phyloP scores from a whole-genome alignment of 2,888 invertebrate genomes.

The Lasioglossum lativentre region DNA sequence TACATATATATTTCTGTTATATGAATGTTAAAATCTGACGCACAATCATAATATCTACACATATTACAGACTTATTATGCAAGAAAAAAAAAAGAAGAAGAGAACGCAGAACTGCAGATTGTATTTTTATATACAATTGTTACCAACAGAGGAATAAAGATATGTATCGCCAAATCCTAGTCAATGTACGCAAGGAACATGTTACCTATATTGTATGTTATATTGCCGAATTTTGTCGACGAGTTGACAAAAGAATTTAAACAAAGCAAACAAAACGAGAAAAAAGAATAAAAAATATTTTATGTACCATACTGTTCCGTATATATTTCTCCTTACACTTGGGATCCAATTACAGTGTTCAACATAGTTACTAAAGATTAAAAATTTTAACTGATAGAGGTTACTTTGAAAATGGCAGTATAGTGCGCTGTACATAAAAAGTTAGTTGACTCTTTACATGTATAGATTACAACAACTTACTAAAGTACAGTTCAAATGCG shows the following conservation, averaged over 20 bases:
- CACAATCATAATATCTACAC: constrained; percentile 74
- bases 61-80: constrained; percentile 58
- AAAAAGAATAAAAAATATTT: constrained; percentile 79
- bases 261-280: constrained; percentile 50
- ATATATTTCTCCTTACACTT: constrained; percentile 46
- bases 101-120: constrained; percentile 68
- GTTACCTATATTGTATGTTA: constrained; percentile 82
- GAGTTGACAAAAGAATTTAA: constrained; percentile 64
- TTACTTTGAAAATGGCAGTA: constrained; percentile 56
- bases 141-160: constrained; percentile 75
- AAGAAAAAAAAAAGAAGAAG: constrained; percentile 15
- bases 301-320: constrained; percentile 69
- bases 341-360: constrained; percentile 20
- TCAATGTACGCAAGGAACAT: constrained; percentile 77
- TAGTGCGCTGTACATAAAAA: constrained; percentile 29
- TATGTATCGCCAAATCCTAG: constrained; percentile 80
- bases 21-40: constrained; percentile 71
- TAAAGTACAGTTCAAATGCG: constrained; percentile 25
- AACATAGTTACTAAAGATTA: neutral
- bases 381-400: constrained; percentile 13
- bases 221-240: constrained; percentile 67
- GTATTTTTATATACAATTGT: constrained; percentile 83
- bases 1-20: constrained; percentile 59
- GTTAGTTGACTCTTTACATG: constrained; percentile 21
- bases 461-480: neutral